Conservation (phyloP, 2,888 invertebrate species). For the Ormyrus thymus region DNA sequence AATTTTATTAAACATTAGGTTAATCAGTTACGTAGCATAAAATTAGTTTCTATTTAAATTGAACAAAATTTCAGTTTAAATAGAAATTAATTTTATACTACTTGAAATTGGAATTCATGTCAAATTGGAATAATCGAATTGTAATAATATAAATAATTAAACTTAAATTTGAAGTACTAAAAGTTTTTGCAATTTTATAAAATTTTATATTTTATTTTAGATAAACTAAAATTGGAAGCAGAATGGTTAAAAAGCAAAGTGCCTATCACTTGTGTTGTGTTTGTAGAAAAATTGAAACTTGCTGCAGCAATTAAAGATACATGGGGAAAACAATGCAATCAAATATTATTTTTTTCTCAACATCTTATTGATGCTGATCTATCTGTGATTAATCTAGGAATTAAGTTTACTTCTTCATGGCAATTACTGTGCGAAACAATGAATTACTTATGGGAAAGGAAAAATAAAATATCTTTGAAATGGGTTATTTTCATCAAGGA, state of each 20-base stretch:
- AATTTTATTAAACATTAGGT: neutral
- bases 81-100: no score
- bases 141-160: neutral
- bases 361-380: slow-evolving; percentile 60
- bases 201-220: slow-evolving; percentile 14
- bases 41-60: neutral
- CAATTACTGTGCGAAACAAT: slow-evolving; percentile 74
- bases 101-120: no score
- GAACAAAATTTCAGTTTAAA: neutral
- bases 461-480: slow-evolving; percentile 62
- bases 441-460: slow-evolving; percentile 67
- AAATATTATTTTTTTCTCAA: slow-evolving; percentile 69
- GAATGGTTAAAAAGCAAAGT: slow-evolving; percentile 69
- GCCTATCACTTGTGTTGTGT: slow-evolving; percentile 75
- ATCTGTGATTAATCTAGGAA: slow-evolving; percentile 64
- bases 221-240: slow-evolving; percentile 61
- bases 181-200: neutral
- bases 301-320: slow-evolving; percentile 72
- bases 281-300: slow-evolving; percentile 74
- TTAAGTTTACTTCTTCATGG: slow-evolving; percentile 73
- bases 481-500: slow-evolving; percentile 79
- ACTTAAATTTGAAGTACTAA: neutral
- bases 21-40: neutral
- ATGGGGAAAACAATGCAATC: slow-evolving; percentile 74
- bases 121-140: no score